Conservation (phyloP, 1,140 invertebrate species). For the Cyclargus thomasi region DNA sequence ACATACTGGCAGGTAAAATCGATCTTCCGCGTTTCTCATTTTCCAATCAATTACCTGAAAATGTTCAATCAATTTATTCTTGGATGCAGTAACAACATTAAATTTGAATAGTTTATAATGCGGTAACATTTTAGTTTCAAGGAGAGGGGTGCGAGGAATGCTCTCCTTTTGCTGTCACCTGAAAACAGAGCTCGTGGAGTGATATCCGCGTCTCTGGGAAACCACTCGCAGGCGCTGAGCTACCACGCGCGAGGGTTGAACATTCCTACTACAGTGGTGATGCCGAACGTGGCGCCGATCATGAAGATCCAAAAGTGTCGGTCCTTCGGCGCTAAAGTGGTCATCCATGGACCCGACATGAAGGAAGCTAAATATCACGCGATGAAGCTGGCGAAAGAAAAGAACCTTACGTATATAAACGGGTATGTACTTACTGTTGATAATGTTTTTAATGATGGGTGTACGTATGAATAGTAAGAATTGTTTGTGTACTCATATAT, state of each 20-base stretch:
- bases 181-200: slow-evolving; percentile 86
- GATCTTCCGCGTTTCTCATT: neutral
- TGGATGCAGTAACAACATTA: neutral
- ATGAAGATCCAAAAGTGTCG: slow-evolving; percentile 95
- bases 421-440: slow-evolving; percentile 76
- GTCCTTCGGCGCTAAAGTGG: slow-evolving; percentile 88
- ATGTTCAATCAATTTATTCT: neutral
- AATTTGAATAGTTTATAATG: too few relatives aligned
- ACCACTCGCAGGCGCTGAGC: slow-evolving; percentile 90
- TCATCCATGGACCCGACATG: slow-evolving; percentile 90
- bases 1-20: slow-evolving; percentile 85
- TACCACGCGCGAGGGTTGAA: slow-evolving; percentile 90
- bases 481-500: too few relatives aligned
- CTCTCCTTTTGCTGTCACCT: slow-evolving; percentile 83
- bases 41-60: too few relatives aligned
- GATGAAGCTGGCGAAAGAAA: slow-evolving; percentile 83
- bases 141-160: slow-evolving; percentile 92
- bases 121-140: slow-evolving; percentile 83
- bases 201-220: slow-evolving; percentile 93
- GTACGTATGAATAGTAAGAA: too few relatives aligned
- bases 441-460: too few relatives aligned
- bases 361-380: slow-evolving; percentile 88
- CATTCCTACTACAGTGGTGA: slow-evolving; percentile 93
- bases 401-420: slow-evolving; percentile 87
- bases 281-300: slow-evolving; percentile 92